Conservation (phyloP, 2,113 vertebrate genomes). For the Raja brachyura region DNA sequence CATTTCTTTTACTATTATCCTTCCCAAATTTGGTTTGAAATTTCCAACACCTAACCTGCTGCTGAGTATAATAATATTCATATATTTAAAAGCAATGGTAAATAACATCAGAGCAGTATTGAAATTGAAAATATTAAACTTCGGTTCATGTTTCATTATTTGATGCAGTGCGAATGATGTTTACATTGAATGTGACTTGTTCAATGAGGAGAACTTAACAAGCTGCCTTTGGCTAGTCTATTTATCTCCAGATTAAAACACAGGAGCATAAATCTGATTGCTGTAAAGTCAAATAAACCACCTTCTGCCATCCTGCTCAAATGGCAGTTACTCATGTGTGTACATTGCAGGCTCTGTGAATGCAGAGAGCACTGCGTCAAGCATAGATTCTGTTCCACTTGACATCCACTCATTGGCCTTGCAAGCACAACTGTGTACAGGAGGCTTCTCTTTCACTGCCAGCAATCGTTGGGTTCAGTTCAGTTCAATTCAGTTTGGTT, state of each 20-base stretch:
- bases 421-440: too few species aligned
- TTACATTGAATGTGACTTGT: background rate
- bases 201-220: background rate
- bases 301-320: background rate
- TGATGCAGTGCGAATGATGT: background rate
- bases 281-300: background rate
- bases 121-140: background rate
- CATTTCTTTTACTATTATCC: background rate
- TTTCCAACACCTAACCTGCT: background rate
- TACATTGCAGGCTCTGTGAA: too few species aligned
- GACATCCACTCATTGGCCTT: background rate
- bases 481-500: too few species aligned
- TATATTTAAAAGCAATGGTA: background rate
- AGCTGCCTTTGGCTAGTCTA: background rate
- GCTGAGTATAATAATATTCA: background rate
- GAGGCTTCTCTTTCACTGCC: too few species aligned
- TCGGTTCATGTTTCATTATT: background rate
- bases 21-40: background rate
- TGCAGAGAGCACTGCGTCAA: background rate
- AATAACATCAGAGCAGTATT: background rate
- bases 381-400: background rate
- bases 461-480: too few species aligned
- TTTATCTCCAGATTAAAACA: background rate
- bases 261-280: background rate
- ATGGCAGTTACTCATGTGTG: background rate